These are phyloP conservation scores for Dipodomys merriami DNA, from an alignment of 2,113 vertebrate genomes.

Conservation along the genomic window DNA sequence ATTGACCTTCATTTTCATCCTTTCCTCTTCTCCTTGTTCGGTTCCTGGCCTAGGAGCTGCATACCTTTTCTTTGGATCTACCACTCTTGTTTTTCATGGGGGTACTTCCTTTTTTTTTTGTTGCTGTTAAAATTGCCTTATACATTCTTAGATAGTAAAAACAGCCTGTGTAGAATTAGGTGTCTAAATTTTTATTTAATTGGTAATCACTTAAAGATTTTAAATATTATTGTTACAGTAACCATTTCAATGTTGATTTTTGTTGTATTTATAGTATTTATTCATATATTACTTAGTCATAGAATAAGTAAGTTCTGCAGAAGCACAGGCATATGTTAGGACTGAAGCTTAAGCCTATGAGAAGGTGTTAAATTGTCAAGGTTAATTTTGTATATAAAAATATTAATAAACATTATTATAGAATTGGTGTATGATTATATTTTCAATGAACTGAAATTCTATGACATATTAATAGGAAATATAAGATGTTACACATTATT, in stretches of 20 bases:
- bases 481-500: neutral
- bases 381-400: neutral
- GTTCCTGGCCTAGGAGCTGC: neutral
- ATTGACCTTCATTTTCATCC: neutral
- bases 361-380: neutral
- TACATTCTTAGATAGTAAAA: neutral
- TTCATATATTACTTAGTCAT: neutral
- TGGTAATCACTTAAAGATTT: neutral
- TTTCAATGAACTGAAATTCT: neutral
- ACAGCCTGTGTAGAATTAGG: neutral
- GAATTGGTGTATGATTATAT: neutral
- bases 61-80: neutral
- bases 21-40: neutral
- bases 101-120: neutral
- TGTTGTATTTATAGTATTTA: neutral
- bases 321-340: neutral
- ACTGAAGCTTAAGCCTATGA: neutral
- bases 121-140: neutral
- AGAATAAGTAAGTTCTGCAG: neutral
- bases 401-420: neutral
- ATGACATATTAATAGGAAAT: neutral
- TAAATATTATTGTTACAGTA: slow-evolving; percentile 4
- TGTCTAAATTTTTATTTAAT: slow-evolving; percentile 10
- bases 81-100: neutral
- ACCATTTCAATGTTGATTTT: neutral